Evolutionary conservation across 2,113 vertebrate species (phyloP), one percentile per base, ranked within the genome.

Genomic region (Nothocercus nigrocapillus): DNA sequence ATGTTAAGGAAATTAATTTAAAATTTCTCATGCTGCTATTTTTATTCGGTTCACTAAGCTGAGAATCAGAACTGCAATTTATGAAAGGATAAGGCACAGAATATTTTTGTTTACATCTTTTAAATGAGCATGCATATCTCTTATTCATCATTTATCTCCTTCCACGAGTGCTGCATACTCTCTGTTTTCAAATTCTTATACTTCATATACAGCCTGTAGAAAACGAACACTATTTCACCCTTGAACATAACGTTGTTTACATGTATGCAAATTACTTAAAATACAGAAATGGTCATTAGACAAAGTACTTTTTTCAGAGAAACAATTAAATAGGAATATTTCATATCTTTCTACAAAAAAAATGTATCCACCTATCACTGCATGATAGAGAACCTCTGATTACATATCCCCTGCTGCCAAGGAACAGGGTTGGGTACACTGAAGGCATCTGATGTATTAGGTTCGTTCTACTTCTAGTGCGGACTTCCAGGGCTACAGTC

Each of bases 381-480:
- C 36, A 18, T 18, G 11, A 40, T 45, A 63, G 16, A 69, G 59
- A 85, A 84, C 81, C 42, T 72, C 61, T 70, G 59, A 18, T 53
- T 75, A 44, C 40, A 20, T 17, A 75, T 5, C 11, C 25, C 5
- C 9, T 66, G 30, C 47, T 68, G 30, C 68, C 21, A 17, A 62
- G 25, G 69, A 86, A 61, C 11, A n/a, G 62, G 70, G 32, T 66
- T 82, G 89, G 78, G 36, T 62, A n/a, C 28, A 64, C 58, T 96
- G 66, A 92, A 79, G 19, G 63, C 36, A 38, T 66, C 78, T 90
- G 84, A 93, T 79, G 5, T 40, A 93, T 84, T 82, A 73, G 20
- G 83, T 95, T 92, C 83, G 69, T 88, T 74, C 62, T 87, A 49
- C 86, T 96, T 89, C 81, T 77, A 87, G 66, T 58, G 66, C 63